Evolutionary conservation across 1,140 invertebrate genomes (phyloP), one percentile per base, ranked within the genome.

Genomic region (Diabrotica virgifera): DNA sequence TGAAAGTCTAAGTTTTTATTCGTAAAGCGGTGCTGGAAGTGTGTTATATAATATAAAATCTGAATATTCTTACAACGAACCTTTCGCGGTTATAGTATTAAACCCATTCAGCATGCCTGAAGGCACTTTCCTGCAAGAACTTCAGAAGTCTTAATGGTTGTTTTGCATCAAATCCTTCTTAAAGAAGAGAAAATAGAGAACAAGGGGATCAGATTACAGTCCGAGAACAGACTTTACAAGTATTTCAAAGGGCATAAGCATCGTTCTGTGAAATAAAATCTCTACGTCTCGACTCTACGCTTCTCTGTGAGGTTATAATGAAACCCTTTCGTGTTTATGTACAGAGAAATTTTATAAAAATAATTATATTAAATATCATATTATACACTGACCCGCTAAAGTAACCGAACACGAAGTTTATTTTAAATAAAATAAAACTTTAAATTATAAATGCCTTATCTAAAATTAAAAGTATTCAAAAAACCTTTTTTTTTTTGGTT

Each of bases 101-200:
- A 5, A 46, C 40, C 40, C 40, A 46, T 46, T 46, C 40, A 46
- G 8, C n/a, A n/a, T 46, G n/a, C 40, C 40, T 46, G 40, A 46
- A 46, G 40, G 40, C 40, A 46, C 40, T 46, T 46, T 46, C 40
- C 40, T 46, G 40, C n/a, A 46, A n/a, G n/a, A 46, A 46, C 40
- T 46, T 46, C 40, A 46, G 40, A 46, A 46, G 40, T 46, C 40
- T 46, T 46, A 46, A 46, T 46, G 40, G 40, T 46, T 46, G 40
- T 46, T 46, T 46, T 46, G 40, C 40, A 46, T 46, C 24, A 46
- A 46, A 46, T 46, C 40, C 40, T 46, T 46, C 40, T 46, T 46
- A 46, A 46, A 46, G n/a, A n/a, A 46, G 40, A 46, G 40, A 46
- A 46, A 46, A 46, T 46, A 46, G 40, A 46, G 40, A 46, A 46